Percentiles rank a stretch among this genome's conserved stretches.
phyloP scores from a whole-genome alignment of 1,140 invertebrate genomes.

The Drosophila bifasciata region DNA sequence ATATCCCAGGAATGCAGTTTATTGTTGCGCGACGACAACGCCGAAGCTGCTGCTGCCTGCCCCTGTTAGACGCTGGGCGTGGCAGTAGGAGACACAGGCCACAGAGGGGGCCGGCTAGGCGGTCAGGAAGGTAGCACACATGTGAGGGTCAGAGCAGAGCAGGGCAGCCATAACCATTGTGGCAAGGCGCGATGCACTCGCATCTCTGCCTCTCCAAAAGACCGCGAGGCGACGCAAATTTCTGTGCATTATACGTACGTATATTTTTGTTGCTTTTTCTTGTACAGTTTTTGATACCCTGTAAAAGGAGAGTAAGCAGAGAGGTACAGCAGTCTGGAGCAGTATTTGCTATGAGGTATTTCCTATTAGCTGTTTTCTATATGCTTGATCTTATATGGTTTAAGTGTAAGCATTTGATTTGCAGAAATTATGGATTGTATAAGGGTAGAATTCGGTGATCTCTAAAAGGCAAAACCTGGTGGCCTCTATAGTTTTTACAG shows the following conservation, averaged over 20 bases:
- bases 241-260: conserved; percentile 55
- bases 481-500: too few relatives aligned
- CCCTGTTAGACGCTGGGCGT: conserved; percentile 7
- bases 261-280: conserved; percentile 25
- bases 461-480: too few relatives aligned
- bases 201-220: conserved; percentile 16
- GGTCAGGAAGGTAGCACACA: conserved; percentile 25
- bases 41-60: conserved; percentile 6
- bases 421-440: too few relatives aligned
- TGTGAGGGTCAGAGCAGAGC: conserved; percentile 26
- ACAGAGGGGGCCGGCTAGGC: too few relatives aligned
- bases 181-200: conserved; percentile 5
- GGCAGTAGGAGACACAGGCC: conserved; percentile 26
- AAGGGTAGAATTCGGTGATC: too few relatives aligned
- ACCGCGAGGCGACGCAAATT: conserved; percentile 62
- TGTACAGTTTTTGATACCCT: conserved; percentile 13
- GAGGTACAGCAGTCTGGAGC: too few relatives aligned
- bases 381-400: too few relatives aligned
- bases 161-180: conserved; percentile 5
- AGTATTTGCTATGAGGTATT: too few relatives aligned
- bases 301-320: too few relatives aligned
- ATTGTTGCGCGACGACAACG: conserved; percentile 60
- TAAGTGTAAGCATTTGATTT: too few relatives aligned
- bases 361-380: too few relatives aligned
- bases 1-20: conserved; percentile 78